A percentile compares a stretch with the other conserved stretches of the same genome.
These are phyloP conservation scores for Scomber japonicus DNA, from an alignment of 2,113 vertebrate genomes.

Conservation along the genomic window DNA sequence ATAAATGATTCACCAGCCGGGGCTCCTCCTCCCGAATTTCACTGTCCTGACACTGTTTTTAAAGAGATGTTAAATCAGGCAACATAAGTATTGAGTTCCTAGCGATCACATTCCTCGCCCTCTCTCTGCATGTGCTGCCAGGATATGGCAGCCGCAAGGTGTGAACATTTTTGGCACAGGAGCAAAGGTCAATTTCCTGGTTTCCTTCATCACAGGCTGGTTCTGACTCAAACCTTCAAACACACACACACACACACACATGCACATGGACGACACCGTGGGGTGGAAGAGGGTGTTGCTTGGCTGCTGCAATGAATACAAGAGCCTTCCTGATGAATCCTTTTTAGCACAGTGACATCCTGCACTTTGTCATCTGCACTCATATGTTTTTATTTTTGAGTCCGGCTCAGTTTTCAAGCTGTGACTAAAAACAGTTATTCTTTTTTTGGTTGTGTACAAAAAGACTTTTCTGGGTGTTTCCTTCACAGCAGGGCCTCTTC, in stretches of 20 bases:
- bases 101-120: slow-evolving; percentile 79
- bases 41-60: slow-evolving; percentile 74
- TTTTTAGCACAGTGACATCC: slow-evolving; percentile 43
- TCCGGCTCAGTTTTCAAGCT: slow-evolving; percentile 33
- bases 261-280: background rate
- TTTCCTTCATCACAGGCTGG: background rate
- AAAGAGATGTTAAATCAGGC: slow-evolving; percentile 85
- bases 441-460: background rate
- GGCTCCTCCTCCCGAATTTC: slow-evolving; percentile 65
- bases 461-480: background rate
- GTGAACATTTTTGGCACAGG: slow-evolving; percentile 72
- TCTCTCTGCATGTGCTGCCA: slow-evolving; percentile 74
- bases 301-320: slow-evolving; percentile 3
- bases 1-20: slow-evolving; percentile 82
- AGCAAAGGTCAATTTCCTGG: slow-evolving; percentile 70
- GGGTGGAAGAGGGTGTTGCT: slow-evolving; percentile 3
- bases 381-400: slow-evolving; percentile 35
- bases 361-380: slow-evolving; percentile 13
- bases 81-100: slow-evolving; percentile 78
- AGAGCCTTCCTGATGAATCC: slow-evolving; percentile 17
- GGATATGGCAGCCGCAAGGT: slow-evolving; percentile 76
- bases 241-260: background rate
- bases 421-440: slow-evolving; percentile 16
- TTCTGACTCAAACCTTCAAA: background rate
- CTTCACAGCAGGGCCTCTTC: background rate